Evolutionary conservation across 2,797 vertebrate genomes (phyloP), one percentile per base, ranked within the genome.

Genomic region (Semotilus atromaculatus): DNA sequence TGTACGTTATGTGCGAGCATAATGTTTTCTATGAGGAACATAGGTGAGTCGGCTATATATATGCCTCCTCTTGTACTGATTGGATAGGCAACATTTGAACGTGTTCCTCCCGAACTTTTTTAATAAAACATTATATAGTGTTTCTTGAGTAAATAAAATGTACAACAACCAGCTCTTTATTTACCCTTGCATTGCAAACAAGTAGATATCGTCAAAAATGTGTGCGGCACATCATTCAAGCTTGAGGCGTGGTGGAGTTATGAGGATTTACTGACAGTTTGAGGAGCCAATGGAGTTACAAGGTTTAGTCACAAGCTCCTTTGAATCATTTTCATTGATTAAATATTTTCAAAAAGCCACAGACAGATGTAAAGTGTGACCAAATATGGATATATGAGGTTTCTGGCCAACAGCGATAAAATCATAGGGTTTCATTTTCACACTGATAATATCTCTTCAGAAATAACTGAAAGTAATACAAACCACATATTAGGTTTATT

Each of bases 341-440:
- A 31, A 31, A 31, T 16, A 31, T 64, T 64, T 64, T 29, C 14
- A 64, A 18, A 64, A 31, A 64, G 13, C 13, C 26, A 62, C 26
- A 62, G 26, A 62, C 60, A 29, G 2, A 64, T 7, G 26, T 18
- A 7, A 64, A 31, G 6, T 13, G 13, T 64, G 60, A 64, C 26
- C 26, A 64, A 64, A 31, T 31, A 64, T 18, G 7, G 26, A 31
- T 26, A 64, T 18, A 7, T 64, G 60, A 64, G 14, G 29, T 64
- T 18, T 64, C 60, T 29, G 14, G 14, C 26, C 26, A 64, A 18
- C 60, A 31, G 26, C 26, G 1, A 31, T 7, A 31, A 64, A 16
- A 29, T 70, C 5, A 70, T 34, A 75, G 66, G 80, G 10, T 84
- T 60, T 66, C 58, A 78, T 26, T 85, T 80, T 79, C 60, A 53